Percentiles rank a stretch among this genome's conserved stretches.
Evolutionary conservation across 2,113 vertebrate species (phyloP).

Genomic region (Cettia cetti): DNA sequence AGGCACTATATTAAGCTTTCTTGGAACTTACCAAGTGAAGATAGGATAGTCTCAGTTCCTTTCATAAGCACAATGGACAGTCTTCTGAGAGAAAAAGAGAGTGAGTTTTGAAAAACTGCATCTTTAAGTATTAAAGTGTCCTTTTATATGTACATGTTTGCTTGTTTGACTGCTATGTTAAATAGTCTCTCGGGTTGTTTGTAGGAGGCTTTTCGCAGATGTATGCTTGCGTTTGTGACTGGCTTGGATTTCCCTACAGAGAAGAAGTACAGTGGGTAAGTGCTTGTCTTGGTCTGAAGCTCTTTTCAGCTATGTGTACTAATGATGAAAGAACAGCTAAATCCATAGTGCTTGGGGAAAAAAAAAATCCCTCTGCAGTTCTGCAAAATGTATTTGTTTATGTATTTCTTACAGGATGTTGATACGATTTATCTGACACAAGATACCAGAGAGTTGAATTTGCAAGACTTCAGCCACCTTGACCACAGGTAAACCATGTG

Average conservation of each 20-base stretch:
- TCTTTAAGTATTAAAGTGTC: background rate
- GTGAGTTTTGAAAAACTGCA: background rate
- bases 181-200: constrained; percentile 2
- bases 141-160: background rate
- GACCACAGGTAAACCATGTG: constrained; percentile 85
- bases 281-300: background rate
- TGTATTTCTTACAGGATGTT: constrained; percentile 82
- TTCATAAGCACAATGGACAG: background rate
- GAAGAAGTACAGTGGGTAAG: constrained; percentile 98
- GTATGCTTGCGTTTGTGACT: constrained; percentile 96
- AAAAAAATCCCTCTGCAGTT: rapidly evolving
- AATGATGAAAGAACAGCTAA: background rate
- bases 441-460: constrained; percentile 92
- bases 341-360: background rate
- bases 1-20: constrained; percentile 57
- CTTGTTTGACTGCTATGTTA: background rate
- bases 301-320: background rate
- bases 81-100: background rate
- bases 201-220: constrained; percentile 96
- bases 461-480: constrained; percentile 96
- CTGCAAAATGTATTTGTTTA: background rate
- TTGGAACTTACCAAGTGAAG: background rate
- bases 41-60: background rate
- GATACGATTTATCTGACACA: constrained; percentile 98
- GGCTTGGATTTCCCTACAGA: constrained; percentile 90